Conservation (phyloP, 2,113 vertebrate species). For the Lanius ludovicianus region DNA sequence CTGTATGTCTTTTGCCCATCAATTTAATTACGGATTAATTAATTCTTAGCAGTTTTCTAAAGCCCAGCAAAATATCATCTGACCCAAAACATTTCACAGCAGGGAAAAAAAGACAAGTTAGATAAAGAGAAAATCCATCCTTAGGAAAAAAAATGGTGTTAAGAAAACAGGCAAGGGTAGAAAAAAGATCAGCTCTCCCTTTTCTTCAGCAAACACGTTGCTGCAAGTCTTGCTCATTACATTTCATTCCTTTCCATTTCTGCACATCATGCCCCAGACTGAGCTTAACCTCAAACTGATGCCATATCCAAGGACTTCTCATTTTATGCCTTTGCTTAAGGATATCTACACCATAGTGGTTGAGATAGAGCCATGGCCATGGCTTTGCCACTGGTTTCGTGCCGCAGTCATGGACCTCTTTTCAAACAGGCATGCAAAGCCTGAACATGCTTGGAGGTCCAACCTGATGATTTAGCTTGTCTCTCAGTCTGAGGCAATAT, state of each 20-base stretch:
- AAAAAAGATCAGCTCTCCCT: conserved; percentile 2
- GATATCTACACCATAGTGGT: not conserved
- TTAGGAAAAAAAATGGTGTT: not conserved
- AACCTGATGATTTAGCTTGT: not conserved
- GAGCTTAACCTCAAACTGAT: not conserved
- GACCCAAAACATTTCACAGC: conserved; percentile 60
- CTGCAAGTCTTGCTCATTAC: not conserved
- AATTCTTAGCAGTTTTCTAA: conserved; percentile 56
- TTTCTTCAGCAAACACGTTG: not conserved
- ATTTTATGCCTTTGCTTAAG: not conserved
- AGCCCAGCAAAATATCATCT: conserved; percentile 42
- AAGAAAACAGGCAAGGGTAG: not conserved
- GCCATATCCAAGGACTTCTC: not conserved
- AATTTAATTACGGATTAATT: conserved; percentile 64
- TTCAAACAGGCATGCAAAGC: not conserved
- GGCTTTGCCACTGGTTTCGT: not conserved
- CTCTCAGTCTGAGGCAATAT: not conserved
- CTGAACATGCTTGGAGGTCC: not conserved
- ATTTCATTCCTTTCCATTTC: not conserved
- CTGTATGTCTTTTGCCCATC: conserved; percentile 5
- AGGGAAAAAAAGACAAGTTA: conserved; percentile 53
- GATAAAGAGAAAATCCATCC: conserved; percentile 45
- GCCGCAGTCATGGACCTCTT: not conserved
- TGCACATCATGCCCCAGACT: not conserved
- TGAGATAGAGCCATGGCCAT: not conserved